Base-by-base conservation (phyloP, 2,113 vertebrate genomes). In the Bufo gargarizans region DNA sequence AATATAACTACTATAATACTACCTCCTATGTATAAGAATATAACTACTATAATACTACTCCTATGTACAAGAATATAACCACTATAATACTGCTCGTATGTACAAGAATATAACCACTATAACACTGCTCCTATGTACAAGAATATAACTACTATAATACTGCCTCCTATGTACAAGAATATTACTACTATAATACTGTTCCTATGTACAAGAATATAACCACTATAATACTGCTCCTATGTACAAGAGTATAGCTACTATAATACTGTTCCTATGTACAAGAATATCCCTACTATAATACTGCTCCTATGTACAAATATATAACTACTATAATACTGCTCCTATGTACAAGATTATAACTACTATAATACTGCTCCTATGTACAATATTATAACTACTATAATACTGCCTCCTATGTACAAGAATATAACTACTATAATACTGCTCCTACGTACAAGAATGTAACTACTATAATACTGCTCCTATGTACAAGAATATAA, bases 1-100 rank as follows among this genome's bases (percentile, higher is more conserved):
- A 65, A 65, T 65, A 65, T 65, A 65, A 65, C 63, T 65, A 65
- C 63, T 65, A 65, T 65, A 65, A 65, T n/a, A 65, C 63, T 65
- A 19, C n/a, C 19, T 6, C 63, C 65, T 67, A 22, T 67, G 14
- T 67, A 67, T 20, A 67, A 11, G 65, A 67, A 67, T 67, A 67
- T 67, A 67, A 22, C 65, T 67, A 67, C 65, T 67, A 22, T 67
- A 67, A 67, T 67, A 67, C 65, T 67, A 8, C 65, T 11, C 65
- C 65, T 67, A 67, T 67, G 14, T 22, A 67, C 65, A 67, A 22
- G 65, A 22, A 67, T 67, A 67, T 67, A 67, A 67, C 65, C 22
- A 67, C 65, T 67, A 67, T 67, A 22, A 67, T 67, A 67, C 65
- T 67, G n/a, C 33, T 33, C 33, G 1, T 67, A 58, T 43, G 16